Evolutionary conservation across 2,888 invertebrate genomes (phyloP).

Genomic region (Amblyteles armatorius): DNA sequence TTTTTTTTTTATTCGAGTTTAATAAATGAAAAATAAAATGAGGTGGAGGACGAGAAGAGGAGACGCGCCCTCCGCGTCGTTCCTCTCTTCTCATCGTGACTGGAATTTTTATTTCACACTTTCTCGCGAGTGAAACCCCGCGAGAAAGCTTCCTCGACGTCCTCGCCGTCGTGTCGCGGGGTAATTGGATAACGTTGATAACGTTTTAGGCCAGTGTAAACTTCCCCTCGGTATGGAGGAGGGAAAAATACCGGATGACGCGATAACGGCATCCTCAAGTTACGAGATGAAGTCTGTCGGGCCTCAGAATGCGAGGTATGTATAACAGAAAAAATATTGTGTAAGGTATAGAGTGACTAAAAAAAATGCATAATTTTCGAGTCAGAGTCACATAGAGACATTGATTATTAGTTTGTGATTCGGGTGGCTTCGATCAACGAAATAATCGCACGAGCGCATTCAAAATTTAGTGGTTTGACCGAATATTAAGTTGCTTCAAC

Average conservation of each 20-base stretch:
- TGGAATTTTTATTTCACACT: conserved; percentile 43
- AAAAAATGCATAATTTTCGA: background rate
- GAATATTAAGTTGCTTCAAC: too few relatives aligned
- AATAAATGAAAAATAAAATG: conserved; percentile 28
- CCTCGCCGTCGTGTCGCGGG: conserved; percentile 37
- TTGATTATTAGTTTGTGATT: too few relatives aligned
- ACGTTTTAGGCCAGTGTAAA: conserved; percentile 88
- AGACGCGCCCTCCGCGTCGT: background rate
- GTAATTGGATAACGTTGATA: conserved; percentile 75
- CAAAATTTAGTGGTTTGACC: background rate
- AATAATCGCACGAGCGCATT: background rate
- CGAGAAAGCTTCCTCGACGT: conserved; percentile 12
- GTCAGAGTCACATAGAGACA: too few relatives aligned
- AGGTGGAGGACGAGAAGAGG: background rate
- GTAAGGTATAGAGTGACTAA: background rate
- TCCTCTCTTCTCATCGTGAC: conserved; percentile 28
- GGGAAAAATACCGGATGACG: conserved; percentile 93
- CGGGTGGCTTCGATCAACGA: too few relatives aligned
- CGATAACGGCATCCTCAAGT: conserved; percentile 94
- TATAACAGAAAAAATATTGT: background rate
- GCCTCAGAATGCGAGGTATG: conserved; percentile 94
- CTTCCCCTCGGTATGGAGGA: conserved; percentile 95
- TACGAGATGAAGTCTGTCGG: conserved; percentile 95
- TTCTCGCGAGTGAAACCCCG: conserved; percentile 1
- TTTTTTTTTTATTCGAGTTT: background rate